These are phyloP conservation scores for Rhagonycha lutea DNA, from an alignment of 2,888 invertebrate species.

Conservation along the genomic window DNA sequence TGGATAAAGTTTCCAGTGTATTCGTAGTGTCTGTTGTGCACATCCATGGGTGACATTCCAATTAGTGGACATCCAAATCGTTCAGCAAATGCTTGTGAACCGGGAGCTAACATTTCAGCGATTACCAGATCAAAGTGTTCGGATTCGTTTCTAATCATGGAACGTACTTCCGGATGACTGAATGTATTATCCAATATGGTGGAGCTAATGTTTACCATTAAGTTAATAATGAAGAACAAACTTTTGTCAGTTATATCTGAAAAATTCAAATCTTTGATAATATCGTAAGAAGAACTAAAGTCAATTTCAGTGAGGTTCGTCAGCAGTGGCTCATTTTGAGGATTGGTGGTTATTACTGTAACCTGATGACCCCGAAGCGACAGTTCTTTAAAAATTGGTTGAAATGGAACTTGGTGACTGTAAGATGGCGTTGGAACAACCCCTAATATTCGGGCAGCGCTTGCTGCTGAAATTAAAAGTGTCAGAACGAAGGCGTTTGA, in stretches of 20 bases:
- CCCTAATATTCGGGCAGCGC: conserved; percentile 51
- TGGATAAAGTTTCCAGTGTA: conserved; percentile 44
- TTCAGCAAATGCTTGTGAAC: conserved; percentile 42
- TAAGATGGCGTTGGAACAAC: conserved; percentile 54
- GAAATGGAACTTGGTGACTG: conserved; percentile 57
- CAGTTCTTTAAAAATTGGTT: conserved; percentile 54
- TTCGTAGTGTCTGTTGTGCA: conserved; percentile 39
- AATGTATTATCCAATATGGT: conserved; percentile 1
- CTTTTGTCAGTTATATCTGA: not conserved
- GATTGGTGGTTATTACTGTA: conserved; percentile 54
- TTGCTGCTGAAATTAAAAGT: not conserved
- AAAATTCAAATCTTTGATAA: not conserved
- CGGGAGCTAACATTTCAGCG: conserved; percentile 43
- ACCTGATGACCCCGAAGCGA: conserved; percentile 57
- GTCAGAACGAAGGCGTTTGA: not conserved
- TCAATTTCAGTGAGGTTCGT: conserved; percentile 53
- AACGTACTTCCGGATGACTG: conserved; percentile 39
- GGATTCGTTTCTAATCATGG: conserved; percentile 42
- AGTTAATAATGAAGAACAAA: not conserved
- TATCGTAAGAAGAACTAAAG: conserved; percentile 44
- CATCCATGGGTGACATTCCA: conserved; percentile 45
- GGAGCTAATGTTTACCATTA: not conserved
- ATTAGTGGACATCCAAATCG: conserved; percentile 48
- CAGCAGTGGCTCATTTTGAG: conserved; percentile 48
- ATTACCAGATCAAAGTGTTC: conserved; percentile 47